Conservation (phyloP, 2,113 vertebrate genomes). For the Cynoglossus semilaevis region DNA sequence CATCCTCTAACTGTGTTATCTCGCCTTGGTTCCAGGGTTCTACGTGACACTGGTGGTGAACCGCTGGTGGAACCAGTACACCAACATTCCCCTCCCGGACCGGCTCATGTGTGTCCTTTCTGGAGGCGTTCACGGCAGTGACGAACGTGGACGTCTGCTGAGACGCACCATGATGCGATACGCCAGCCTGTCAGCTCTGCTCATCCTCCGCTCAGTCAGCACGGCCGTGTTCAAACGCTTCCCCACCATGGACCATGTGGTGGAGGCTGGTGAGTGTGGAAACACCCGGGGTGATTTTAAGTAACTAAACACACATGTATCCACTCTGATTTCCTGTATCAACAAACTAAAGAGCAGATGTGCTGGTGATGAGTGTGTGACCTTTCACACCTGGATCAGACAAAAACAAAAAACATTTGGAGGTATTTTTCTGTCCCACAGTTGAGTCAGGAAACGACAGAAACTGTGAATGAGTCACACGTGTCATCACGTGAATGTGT, state of each 20-base stretch:
- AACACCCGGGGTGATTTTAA: not conserved
- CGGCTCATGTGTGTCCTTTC: slow-evolving; percentile 85
- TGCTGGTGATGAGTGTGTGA: no score
- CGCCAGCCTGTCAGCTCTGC: slow-evolving; percentile 83
- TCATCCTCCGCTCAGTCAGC: slow-evolving; percentile 91
- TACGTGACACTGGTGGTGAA: slow-evolving; percentile 92
- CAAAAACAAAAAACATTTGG: no score
- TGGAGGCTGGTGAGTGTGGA: slow-evolving; percentile 83
- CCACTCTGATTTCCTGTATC: not conserved
- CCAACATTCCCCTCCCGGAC: slow-evolving; percentile 85
- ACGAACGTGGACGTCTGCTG: slow-evolving; percentile 85
- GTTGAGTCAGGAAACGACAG: no score
- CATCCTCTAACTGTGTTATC: not conserved
- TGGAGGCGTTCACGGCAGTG: slow-evolving; percentile 81
- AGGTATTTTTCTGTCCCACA: no score
- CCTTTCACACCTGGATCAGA: not conserved
- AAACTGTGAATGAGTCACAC: slow-evolving; percentile 6
- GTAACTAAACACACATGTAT: not conserved
- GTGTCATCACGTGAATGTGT: slow-evolving; percentile 1
- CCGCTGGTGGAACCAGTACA: slow-evolving; percentile 95
- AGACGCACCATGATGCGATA: slow-evolving; percentile 91
- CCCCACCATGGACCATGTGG: slow-evolving; percentile 91
- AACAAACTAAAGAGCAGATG: no score
- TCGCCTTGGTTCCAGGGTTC: slow-evolving; percentile 77
- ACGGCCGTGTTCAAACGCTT: slow-evolving; percentile 90